Conservation (phyloP, 2,797 vertebrate species). For the Danio aesculapii region DNA sequence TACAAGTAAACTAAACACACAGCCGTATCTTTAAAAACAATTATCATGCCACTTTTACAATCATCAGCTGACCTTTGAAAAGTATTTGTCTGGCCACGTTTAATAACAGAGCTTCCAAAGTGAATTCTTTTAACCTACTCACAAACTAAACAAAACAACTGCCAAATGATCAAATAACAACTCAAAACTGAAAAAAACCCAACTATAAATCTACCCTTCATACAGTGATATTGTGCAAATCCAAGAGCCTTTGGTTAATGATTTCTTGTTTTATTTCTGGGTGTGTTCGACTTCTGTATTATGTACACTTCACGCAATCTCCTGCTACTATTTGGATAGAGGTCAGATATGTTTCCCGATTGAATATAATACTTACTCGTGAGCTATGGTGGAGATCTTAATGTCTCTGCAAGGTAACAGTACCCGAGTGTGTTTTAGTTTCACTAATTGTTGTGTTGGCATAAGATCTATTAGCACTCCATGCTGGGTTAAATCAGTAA, state of each 20-base stretch:
- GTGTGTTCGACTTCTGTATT: conserved; percentile 47
- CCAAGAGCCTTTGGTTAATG: conserved; percentile 70
- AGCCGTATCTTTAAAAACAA: no score
- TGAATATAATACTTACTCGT: neutral
- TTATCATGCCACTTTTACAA: no score
- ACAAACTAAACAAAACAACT: neutral
- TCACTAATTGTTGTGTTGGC: conserved; percentile 49
- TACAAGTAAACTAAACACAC: no score
- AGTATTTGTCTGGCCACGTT: neutral
- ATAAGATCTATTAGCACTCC: conserved; percentile 25
- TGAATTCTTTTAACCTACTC: neutral
- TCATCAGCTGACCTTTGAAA: no score
- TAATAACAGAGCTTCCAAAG: neutral
- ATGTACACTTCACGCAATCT: conserved; percentile 2
- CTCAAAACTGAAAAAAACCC: neutral
- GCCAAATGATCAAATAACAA: neutral
- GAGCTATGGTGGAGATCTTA: neutral
- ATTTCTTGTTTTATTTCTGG: conserved; percentile 72
- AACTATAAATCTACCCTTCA: neutral
- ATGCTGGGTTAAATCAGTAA: conserved; percentile 17
- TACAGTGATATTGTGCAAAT: conserved; percentile 49
- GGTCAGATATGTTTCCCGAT: neutral
- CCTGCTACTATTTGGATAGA: conserved; percentile 39
- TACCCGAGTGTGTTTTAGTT: conserved; percentile 54
- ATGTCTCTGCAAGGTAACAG: conserved; percentile 38